Percentiles rank a stretch among this genome's conserved stretches.
Evolutionary conservation across 2,113 vertebrate genomes (phyloP).

Genomic region (Melanotaenia duboulayi): DNA sequence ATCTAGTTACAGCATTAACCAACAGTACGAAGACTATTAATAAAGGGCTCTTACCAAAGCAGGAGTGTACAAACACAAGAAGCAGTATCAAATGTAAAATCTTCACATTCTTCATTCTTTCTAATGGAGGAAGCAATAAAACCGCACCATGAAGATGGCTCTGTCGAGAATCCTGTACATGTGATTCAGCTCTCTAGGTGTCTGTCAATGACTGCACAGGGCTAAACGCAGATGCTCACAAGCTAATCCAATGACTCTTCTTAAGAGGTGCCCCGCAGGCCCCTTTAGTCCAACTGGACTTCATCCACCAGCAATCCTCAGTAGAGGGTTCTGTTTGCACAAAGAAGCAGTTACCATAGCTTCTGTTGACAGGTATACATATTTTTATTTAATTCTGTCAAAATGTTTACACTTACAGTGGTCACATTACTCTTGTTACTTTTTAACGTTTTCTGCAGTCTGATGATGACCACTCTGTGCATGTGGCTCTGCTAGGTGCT

Average conservation of each 20-base stretch:
- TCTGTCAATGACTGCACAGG: constrained; percentile 57
- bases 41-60: constrained; percentile 87
- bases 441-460: neutral
- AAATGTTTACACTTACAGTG: neutral
- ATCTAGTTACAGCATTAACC: neutral
- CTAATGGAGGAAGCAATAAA: constrained; percentile 64
- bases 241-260: constrained; percentile 92
- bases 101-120: constrained; percentile 89
- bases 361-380: constrained; percentile 13
- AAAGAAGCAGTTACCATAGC: neutral
- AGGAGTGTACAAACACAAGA: constrained; percentile 83
- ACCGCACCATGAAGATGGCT: constrained; percentile 66
- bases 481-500: no score
- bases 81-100: constrained; percentile 73
- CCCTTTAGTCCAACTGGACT: constrained; percentile 55
- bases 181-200: constrained; percentile 66
- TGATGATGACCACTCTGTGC: neutral
- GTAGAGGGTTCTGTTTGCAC: neutral
- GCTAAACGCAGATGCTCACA: constrained; percentile 84
- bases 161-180: constrained; percentile 34
- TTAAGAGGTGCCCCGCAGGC: constrained; percentile 69
- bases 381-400: neutral
- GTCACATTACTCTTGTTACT: neutral
- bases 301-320: constrained; percentile 23
- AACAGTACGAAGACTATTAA: neutral